Conservation (phyloP, 2,888 invertebrate species). For the Platycheirus albimanus region DNA sequence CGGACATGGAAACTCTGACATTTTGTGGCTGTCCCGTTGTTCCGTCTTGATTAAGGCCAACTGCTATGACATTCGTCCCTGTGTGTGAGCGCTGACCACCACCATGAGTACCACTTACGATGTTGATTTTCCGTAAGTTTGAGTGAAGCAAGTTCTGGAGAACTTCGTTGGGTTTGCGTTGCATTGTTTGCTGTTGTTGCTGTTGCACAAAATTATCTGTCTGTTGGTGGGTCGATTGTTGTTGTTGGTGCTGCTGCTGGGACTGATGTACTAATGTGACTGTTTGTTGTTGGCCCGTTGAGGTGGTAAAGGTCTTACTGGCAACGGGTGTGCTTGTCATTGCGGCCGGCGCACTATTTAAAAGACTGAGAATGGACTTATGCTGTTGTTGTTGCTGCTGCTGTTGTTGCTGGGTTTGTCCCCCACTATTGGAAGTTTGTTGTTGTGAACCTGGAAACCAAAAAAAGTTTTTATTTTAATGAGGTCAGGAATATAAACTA, state of each 20-base stretch:
- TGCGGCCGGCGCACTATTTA: conserved; percentile 90
- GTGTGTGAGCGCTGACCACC: conserved; percentile 78
- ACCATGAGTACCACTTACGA: conserved; percentile 76
- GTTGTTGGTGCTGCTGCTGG: conserved; percentile 75
- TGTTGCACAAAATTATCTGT: conserved; percentile 79
- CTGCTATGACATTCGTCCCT: conserved; percentile 81
- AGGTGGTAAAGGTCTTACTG: conserved; percentile 81
- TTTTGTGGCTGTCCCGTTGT: conserved; percentile 77
- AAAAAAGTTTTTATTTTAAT: not conserved
- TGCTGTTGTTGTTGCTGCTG: conserved; percentile 68
- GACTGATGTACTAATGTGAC: conserved; percentile 79
- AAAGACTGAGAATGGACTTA: conserved; percentile 87
- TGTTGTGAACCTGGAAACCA: conserved; percentile 51
- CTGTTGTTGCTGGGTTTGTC: conserved; percentile 66
- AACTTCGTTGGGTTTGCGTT: conserved; percentile 81
- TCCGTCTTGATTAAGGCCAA: conserved; percentile 76
- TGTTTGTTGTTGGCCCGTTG: conserved; percentile 76
- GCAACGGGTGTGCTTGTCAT: conserved; percentile 86
- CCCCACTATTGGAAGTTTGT: conserved; percentile 43
- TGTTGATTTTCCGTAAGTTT: conserved; percentile 80
- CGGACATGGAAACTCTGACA: conserved; percentile 83
- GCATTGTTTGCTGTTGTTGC: conserved; percentile 75
- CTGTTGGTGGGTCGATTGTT: conserved; percentile 77
- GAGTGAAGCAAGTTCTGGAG: conserved; percentile 81
- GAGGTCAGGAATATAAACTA: not conserved